phyloP scores from a whole-genome alignment of 2,113 vertebrate species.

The Salvator merianae region DNA sequence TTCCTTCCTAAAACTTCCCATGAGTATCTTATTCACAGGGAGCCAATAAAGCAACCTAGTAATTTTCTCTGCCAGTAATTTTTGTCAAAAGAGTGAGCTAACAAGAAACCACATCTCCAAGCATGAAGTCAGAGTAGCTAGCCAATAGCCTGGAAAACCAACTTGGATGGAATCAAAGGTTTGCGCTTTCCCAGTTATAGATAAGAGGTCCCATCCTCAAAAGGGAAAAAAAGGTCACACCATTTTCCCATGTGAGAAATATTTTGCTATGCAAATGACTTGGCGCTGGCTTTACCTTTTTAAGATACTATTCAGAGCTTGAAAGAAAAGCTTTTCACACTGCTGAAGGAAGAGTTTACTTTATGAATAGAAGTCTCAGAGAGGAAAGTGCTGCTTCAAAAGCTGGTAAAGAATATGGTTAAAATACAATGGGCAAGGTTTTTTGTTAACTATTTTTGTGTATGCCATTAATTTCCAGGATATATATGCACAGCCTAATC shows the following conservation, averaged over 20 bases:
- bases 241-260: neutral
- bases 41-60: conserved; percentile 19
- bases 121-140: conserved; percentile 25
- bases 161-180: neutral
- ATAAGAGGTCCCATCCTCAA: neutral
- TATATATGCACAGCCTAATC: neutral
- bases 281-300: neutral
- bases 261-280: neutral
- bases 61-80: conserved; percentile 14
- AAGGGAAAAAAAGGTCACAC: neutral
- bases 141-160: conserved; percentile 8
- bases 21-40: neutral
- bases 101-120: conserved; percentile 1
- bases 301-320: neutral
- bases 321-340: neutral
- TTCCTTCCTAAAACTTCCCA: too few species aligned
- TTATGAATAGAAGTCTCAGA: neutral
- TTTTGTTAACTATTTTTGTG: neutral
- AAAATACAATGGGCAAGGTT: neutral
- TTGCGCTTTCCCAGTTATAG: conserved; percentile 4
- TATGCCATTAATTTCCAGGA: neutral
- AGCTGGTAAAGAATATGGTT: neutral
- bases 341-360: neutral
- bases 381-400: neutral
- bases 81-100: neutral